Conservation (phyloP, 2,113 vertebrate genomes). For the Accipiter cooperii region DNA sequence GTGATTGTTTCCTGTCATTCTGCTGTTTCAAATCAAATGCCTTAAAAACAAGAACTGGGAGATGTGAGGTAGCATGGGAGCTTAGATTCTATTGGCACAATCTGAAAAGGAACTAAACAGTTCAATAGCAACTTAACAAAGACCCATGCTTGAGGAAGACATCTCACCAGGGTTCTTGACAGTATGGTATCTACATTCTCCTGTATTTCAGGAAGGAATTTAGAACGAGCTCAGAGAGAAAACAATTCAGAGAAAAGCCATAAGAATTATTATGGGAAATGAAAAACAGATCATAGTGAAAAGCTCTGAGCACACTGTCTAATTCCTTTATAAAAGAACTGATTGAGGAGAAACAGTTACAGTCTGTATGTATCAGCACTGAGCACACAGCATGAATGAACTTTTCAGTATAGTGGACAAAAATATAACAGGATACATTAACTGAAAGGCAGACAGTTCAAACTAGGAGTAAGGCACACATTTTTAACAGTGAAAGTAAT, state of each 20-base stretch:
- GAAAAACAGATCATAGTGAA: background rate
- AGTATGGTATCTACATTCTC: background rate
- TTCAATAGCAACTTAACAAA: background rate
- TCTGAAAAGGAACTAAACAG: background rate
- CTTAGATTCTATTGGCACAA: background rate
- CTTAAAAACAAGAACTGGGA: background rate
- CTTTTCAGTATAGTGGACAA: background rate
- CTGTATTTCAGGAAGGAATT: background rate
- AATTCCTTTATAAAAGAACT: background rate
- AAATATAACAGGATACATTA: background rate
- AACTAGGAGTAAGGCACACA: background rate
- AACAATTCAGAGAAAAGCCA: background rate
- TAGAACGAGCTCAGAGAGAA: background rate
- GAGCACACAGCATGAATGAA: background rate
- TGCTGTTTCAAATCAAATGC: background rate
- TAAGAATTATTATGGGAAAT: background rate
- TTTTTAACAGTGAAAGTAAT: background rate
- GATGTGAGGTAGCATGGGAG: background rate
- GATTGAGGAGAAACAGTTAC: background rate
- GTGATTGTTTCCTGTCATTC: background rate
- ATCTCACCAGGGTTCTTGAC: background rate
- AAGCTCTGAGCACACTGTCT: background rate
- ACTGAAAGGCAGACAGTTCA: background rate
- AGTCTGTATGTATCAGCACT: background rate
- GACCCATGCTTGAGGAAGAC: background rate